These are phyloP conservation scores for Sebastes dallii DNA, from an alignment of 2,797 vertebrate genomes.

Conservation along the genomic window DNA sequence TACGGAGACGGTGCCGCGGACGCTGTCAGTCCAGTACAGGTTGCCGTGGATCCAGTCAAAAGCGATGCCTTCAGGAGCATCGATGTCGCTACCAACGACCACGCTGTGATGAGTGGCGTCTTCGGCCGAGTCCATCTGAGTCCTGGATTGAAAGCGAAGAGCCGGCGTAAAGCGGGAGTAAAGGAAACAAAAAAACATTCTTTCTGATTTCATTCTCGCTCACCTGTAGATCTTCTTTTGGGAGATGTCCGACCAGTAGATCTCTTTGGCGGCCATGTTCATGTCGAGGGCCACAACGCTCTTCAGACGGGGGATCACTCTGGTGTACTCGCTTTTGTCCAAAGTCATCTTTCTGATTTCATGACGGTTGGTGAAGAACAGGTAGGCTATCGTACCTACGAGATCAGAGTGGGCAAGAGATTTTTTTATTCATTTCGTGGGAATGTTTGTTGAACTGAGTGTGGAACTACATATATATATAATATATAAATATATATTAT, in stretches of 20 bases:
- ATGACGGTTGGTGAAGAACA: conserved; percentile 91
- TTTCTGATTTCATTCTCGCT: background rate
- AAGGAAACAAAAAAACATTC: background rate
- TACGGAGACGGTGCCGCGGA: conserved; percentile 85
- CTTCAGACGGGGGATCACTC: conserved; percentile 87
- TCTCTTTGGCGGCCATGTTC: conserved; percentile 84
- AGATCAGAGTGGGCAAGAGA: background rate
- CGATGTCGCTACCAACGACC: conserved; percentile 76
- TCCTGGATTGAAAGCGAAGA: conserved; percentile 68
- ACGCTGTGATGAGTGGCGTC: conserved; percentile 75
- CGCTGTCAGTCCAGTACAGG: conserved; percentile 94
- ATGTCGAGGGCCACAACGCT: conserved; percentile 88
- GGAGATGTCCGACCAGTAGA: conserved; percentile 92
- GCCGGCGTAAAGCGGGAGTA: background rate
- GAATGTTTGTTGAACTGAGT: background rate
- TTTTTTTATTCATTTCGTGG: background rate
- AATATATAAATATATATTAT: too few species aligned
- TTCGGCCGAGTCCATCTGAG: conserved; percentile 78
- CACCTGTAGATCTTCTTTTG: conserved; percentile 91
- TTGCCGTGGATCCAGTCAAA: conserved; percentile 91
- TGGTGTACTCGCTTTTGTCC: conserved; percentile 88
- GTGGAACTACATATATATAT: too few species aligned
- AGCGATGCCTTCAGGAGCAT: conserved; percentile 88
- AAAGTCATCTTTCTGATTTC: conserved; percentile 91
- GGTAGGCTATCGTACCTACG: conserved; percentile 86